Percentiles rank a stretch among this genome's conserved stretches.
phyloP scores from a whole-genome alignment of 2,113 vertebrate species.

The Scatophagus argus region DNA sequence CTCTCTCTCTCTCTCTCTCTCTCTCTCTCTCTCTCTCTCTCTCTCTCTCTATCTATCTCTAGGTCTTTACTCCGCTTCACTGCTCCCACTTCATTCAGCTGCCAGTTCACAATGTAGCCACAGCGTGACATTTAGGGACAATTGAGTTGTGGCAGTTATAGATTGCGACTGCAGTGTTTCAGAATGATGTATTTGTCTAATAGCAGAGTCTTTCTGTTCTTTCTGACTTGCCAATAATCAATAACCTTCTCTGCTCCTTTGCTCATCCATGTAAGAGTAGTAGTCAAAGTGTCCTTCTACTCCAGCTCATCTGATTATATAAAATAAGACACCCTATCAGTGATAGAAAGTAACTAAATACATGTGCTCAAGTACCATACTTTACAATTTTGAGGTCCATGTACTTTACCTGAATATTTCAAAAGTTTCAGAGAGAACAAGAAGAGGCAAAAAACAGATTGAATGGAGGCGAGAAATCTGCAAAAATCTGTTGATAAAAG shows the following conservation, averaged over 20 bases:
- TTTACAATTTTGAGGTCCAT: too few relatives aligned
- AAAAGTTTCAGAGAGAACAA: not conserved
- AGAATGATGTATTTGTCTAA: conserved; percentile 56
- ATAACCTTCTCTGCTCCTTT: conserved; percentile 34
- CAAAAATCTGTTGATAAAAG: not conserved
- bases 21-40: conserved; percentile 27
- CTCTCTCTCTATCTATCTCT: conserved; percentile 5
- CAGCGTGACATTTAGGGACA: conserved; percentile 76
- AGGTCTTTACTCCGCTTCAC: conserved; percentile 46
- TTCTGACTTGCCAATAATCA: conserved; percentile 46
- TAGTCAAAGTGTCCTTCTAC: not conserved
- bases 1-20: conserved; percentile 6
- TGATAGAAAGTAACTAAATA: too few relatives aligned
- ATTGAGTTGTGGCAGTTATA: conserved; percentile 61
- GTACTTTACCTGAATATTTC: too few relatives aligned
- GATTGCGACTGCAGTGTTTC: conserved; percentile 55
- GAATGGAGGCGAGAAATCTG: not conserved
- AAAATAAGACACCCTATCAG: not conserved
- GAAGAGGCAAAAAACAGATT: not conserved
- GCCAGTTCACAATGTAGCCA: conserved; percentile 51
- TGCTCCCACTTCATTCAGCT: conserved; percentile 57
- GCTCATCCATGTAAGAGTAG: not conserved
- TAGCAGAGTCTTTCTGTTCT: conserved; percentile 39
- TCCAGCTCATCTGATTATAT: not conserved
- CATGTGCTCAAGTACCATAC: too few relatives aligned